phyloP scores from a whole-genome alignment of 2,113 vertebrate species.

The Pangasianodon gigas region DNA sequence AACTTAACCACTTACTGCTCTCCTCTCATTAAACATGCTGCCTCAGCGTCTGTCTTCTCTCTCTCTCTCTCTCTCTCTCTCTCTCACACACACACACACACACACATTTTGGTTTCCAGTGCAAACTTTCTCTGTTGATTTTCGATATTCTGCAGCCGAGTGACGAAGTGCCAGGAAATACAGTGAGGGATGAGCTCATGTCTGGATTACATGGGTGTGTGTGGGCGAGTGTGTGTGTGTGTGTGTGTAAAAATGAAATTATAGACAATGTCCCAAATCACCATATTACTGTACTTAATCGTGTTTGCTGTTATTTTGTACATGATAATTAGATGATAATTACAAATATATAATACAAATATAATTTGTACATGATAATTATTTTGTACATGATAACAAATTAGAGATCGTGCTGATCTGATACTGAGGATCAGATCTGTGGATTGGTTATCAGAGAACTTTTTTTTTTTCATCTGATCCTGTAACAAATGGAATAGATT shows the following conservation, averaged over 20 bases:
- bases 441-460: neutral
- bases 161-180: neutral
- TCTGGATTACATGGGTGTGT: neutral
- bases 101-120: neutral
- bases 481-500: neutral
- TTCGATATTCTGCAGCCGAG: neutral
- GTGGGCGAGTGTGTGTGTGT: slow-evolving; percentile 3
- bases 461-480: neutral
- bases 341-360: too few relatives aligned
- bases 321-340: too few relatives aligned
- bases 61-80: too few relatives aligned
- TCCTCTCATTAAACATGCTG: neutral
- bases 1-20: neutral
- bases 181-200: neutral
- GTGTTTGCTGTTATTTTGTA: neutral
- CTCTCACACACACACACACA: neutral
- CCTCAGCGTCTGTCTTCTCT: neutral
- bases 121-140: neutral
- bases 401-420: neutral
- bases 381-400: too few relatives aligned
- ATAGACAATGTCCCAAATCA: neutral
- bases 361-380: too few relatives aligned
- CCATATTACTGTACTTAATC: neutral
- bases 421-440: neutral
- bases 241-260: neutral